Base-by-base conservation (phyloP, 2,888 invertebrate species). In the Metellina segmentata region DNA sequence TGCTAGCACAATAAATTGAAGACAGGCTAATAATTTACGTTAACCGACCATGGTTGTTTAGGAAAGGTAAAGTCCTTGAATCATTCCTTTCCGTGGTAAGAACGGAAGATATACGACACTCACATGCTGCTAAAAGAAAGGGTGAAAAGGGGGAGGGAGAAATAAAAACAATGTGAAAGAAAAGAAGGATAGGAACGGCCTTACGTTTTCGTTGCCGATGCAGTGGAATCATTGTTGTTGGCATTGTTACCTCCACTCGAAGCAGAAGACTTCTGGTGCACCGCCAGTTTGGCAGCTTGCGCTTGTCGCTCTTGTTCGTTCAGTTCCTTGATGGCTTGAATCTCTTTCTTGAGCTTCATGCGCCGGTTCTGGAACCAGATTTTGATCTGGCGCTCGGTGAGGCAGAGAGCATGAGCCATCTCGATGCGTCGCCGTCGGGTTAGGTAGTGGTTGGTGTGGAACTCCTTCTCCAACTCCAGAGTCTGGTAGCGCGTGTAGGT, bases 401-500 rank as follows among this genome's bases (percentile, higher is more conserved):
- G 96, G 96, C 98, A 98, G 94, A 99, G 96, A 93, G 98, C 98
- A 95, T 99, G 98, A 94, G 99, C 98, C 98, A 99, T 98, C 96
- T 99, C 99, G 96, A 99, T 98, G 96, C 99, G 97, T 96, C 99
- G 97, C 96, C 98, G 97, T 96, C 99, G 97, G 95, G 99, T 99
- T 96, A 99, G 96, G 97, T 99, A 99, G 96, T 99, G 98, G 96
- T 98, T 98, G 96, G 98, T 98, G 96, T 98, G 98, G 96, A 98
- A 98, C 96, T 98, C 98, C 96, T 99, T 99, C 96, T 99, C 99
- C 96, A 99, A 96, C 96, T 99, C 99, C 96, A 99, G 96, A 95
- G 98, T 99, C 96, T 99, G 99, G 96, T 98, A 98, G 96, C 99
- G 97, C 95, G 98, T 99, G 96, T 99, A 99, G 94, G 99, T 99